phyloP scores from a whole-genome alignment of 2,888 invertebrate genomes.

The Drosophila demipolita region DNA sequence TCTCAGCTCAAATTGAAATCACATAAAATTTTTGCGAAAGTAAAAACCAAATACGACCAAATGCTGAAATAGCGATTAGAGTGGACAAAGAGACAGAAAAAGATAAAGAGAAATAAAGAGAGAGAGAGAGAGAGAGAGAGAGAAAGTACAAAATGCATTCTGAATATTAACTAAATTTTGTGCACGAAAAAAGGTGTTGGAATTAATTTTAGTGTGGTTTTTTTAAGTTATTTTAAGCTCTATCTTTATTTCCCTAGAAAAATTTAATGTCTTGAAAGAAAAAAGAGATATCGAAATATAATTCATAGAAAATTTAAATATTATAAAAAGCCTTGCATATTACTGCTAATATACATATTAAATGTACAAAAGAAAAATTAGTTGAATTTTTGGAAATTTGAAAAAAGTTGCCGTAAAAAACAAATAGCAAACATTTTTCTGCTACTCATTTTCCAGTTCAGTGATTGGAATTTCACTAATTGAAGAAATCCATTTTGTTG shows the following conservation, averaged over 20 bases:
- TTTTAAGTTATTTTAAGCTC: neutral
- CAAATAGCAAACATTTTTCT: neutral
- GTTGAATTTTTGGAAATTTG: neutral
- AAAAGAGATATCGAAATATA: neutral
- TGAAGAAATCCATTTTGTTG: neutral
- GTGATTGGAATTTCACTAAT: neutral
- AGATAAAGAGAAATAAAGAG: neutral
- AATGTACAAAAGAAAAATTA: neutral
- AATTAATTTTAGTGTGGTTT: neutral
- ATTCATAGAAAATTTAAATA: neutral
- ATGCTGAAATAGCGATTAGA: slow-evolving; percentile 26
- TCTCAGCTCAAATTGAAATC: slow-evolving; percentile 44
- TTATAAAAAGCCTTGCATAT: too few species aligned
- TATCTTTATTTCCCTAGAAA: neutral
- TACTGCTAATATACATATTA: neutral
- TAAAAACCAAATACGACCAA: slow-evolving; percentile 36
- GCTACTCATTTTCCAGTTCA: neutral
- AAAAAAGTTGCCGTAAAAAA: neutral
- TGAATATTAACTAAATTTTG: neutral
- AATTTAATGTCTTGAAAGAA: too few species aligned
- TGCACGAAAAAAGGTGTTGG: neutral
- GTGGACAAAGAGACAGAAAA: neutral
- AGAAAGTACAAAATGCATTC: neutral
- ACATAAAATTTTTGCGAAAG: slow-evolving; percentile 36
- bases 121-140: neutral